phyloP scores from a whole-genome alignment of 2,888 invertebrate genomes.

The Synanthedon andrenaeformis region DNA sequence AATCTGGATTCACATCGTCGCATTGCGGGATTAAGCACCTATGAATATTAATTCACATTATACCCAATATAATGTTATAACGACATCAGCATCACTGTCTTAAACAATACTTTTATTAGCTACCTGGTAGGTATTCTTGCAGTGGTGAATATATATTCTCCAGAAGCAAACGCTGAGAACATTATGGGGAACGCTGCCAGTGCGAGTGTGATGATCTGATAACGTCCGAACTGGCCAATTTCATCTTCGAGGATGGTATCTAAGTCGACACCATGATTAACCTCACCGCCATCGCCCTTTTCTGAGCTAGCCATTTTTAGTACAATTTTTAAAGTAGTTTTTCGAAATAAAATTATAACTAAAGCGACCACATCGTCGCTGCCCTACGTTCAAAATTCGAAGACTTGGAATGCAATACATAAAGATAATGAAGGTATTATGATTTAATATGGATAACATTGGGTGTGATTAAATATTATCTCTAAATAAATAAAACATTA shows the following conservation, averaged over 20 bases:
- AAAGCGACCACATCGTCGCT: no score
- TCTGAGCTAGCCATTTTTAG: constrained; percentile 22
- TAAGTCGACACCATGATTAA: constrained; percentile 28
- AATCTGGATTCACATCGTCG: constrained; percentile 33
- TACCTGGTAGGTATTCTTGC: constrained; percentile 54
- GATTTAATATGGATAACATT: no score
- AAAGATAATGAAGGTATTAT: no score
- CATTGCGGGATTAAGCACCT: constrained; percentile 49
- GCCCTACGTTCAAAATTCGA: no score
- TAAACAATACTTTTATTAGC: background rate
- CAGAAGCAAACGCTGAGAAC: constrained; percentile 53
- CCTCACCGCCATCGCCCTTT: constrained; percentile 16
- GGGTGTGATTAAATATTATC: no score
- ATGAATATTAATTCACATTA: constrained; percentile 4
- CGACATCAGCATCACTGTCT: background rate
- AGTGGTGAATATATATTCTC: constrained; percentile 58
- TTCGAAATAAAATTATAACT: background rate
- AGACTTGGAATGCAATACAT: no score
- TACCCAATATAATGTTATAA: background rate
- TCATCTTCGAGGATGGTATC: constrained; percentile 48
- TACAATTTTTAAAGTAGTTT: background rate
- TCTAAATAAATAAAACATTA: no score
- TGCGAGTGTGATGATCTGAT: constrained; percentile 43
- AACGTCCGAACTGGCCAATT: constrained; percentile 52
- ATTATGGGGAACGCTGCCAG: constrained; percentile 50